phyloP scores from a whole-genome alignment of 2,113 vertebrate genomes.

The Halichoerus grypus region DNA sequence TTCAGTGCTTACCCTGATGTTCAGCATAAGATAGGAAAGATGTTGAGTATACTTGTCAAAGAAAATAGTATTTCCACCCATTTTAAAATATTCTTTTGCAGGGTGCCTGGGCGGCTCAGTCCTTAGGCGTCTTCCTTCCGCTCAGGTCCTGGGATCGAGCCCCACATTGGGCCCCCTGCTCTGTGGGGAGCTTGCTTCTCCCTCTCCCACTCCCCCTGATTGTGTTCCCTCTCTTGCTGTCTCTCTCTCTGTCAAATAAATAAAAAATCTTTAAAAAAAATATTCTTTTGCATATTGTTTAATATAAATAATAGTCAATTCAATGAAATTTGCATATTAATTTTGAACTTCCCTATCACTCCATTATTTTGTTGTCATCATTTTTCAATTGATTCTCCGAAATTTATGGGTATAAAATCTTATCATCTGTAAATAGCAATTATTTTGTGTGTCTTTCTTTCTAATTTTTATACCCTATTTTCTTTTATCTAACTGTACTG shows the following conservation, averaged over 20 bases:
- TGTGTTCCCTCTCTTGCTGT: no score
- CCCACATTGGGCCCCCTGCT: no score
- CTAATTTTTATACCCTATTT: neutral
- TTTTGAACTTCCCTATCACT: neutral
- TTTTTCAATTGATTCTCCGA: conserved; percentile 46
- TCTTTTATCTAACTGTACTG: conserved; percentile 5
- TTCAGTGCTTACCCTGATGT: neutral
- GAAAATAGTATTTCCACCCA: neutral
- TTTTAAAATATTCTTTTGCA: neutral
- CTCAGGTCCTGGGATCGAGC: no score
- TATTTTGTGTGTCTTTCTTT: neutral
- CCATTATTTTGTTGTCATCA: conserved; percentile 34
- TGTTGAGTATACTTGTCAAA: neutral
- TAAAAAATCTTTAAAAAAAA: no score
- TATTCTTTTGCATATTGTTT: neutral
- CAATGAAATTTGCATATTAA: conserved; percentile 8
- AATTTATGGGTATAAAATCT: neutral
- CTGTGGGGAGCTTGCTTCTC: no score
- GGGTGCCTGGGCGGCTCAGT: no score
- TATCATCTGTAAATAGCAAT: neutral
- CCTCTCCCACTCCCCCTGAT: no score
- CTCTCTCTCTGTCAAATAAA: no score
- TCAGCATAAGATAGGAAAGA: neutral
- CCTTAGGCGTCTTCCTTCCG: no score
- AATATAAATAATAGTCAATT: conserved; percentile 36